phyloP scores from a whole-genome alignment of 2,797 vertebrate genomes.

The Sorex maritimensis region DNA sequence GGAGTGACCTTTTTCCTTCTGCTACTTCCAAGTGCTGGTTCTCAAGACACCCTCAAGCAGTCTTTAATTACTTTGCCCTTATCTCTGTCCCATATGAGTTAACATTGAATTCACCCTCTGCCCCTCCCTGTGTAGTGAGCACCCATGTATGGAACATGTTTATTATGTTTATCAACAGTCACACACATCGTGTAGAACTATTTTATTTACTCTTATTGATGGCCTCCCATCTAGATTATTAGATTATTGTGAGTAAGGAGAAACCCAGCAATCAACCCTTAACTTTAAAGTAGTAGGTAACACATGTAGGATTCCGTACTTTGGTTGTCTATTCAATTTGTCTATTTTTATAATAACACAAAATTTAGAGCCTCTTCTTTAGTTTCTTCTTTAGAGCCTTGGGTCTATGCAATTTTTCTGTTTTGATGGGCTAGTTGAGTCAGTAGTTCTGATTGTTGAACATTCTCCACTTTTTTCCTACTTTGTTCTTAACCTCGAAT shows the following conservation, averaged over 20 bases:
- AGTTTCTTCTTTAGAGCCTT: not conserved
- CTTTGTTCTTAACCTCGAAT: not conserved
- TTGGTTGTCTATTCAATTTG: not conserved
- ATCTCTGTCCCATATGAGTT: not conserved
- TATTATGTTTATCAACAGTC: not conserved
- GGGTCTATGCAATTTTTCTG: not conserved
- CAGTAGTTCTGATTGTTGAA: constrained; percentile 1
- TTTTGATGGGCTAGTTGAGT: not conserved
- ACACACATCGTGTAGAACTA: not conserved
- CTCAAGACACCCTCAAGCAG: not conserved
- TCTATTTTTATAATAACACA: not conserved
- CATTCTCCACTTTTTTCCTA: constrained; percentile 9
- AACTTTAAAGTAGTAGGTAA: constrained; percentile 1
- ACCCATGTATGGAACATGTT: not conserved
- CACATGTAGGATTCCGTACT: constrained; percentile 24
- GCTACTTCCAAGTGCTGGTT: not conserved
- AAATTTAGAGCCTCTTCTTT: constrained; percentile 38
- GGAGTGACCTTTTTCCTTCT: constrained; percentile 46
- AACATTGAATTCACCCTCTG: constrained; percentile 13
- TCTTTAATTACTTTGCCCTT: not conserved
- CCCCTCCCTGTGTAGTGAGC: not conserved
- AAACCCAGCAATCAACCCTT: not conserved
- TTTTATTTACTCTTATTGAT: not conserved
- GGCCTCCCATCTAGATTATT: not conserved
- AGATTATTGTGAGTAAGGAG: not conserved